Percentiles rank a stretch among this genome's conserved stretches.
Conservation (phyloP, 2,888 invertebrate species). For the Ypsolopha sequella region DNA sequence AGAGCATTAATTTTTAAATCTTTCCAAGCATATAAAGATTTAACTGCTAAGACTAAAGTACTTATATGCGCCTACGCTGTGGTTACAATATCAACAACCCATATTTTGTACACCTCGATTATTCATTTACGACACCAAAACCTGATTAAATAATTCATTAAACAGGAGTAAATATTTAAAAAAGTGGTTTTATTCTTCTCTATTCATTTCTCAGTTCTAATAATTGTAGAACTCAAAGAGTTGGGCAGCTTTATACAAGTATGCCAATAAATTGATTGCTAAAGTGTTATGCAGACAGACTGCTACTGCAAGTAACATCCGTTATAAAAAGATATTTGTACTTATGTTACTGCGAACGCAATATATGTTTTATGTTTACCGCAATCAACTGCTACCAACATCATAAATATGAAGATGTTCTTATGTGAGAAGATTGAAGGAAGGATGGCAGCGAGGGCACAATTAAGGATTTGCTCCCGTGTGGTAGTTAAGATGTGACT, state of each 20-base stretch:
- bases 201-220: neutral
- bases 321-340: too few relatives aligned
- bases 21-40: neutral
- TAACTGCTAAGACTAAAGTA: neutral
- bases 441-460: conserved; percentile 73
- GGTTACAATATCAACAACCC: neutral
- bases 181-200: neutral
- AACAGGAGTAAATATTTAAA: conserved; percentile 39
- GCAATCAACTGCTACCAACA: too few relatives aligned
- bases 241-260: too few relatives aligned
- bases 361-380: too few relatives aligned
- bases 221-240: too few relatives aligned
- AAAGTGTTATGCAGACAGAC: too few relatives aligned
- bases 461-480: too few relatives aligned
- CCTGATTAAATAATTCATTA: conserved; percentile 31
- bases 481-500: too few relatives aligned
- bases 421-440: conserved; percentile 91
- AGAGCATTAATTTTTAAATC: neutral
- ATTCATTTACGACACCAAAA: conserved; percentile 61
- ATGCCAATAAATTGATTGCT: too few relatives aligned
- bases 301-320: too few relatives aligned
- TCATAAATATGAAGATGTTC: conserved; percentile 52
- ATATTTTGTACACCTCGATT: conserved; percentile 60
- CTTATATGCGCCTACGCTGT: neutral
- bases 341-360: too few relatives aligned